A percentile compares a stretch with the other conserved stretches of the same genome.
Evolutionary conservation across 2,888 invertebrate genomes (phyloP).

Genomic region (Drosophila antonietae): DNA sequence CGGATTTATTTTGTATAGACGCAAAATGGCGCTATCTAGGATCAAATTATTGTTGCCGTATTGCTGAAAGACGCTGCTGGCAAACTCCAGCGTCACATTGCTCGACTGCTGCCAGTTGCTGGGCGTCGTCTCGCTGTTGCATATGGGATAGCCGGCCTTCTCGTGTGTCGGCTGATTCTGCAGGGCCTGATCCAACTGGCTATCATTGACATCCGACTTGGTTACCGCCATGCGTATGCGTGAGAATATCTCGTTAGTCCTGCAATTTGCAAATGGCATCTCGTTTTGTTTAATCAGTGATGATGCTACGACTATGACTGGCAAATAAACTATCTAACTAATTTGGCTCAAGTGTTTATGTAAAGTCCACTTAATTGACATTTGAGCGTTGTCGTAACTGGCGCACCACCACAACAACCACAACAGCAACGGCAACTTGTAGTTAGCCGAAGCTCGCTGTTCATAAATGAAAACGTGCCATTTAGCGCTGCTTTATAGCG

Average conservation of each 20-base stretch:
- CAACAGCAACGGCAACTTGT: background rate
- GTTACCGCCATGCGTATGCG: constrained; percentile 77
- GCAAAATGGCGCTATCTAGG: constrained; percentile 82
- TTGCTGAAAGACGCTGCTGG: constrained; percentile 81
- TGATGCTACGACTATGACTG: constrained; percentile 4
- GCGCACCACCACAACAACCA: constrained; percentile 13
- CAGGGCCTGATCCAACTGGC: constrained; percentile 42
- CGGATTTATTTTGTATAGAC: constrained; percentile 82
- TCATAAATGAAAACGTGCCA: constrained; percentile 53
- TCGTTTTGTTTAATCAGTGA: constrained; percentile 24
- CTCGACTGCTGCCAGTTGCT: constrained; percentile 80
- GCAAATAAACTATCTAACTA: constrained; percentile 30
- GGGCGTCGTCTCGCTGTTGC: constrained; percentile 80
- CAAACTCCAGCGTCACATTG: constrained; percentile 82
- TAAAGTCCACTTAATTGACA: constrained; percentile 79
- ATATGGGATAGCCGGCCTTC: constrained; percentile 83
- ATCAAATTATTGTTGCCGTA: constrained; percentile 72
- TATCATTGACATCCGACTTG: constrained; percentile 47
- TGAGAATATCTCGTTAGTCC: constrained; percentile 79
- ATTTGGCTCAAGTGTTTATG: constrained; percentile 77
- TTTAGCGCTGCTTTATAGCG: constrained; percentile 60
- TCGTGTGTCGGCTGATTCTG: constrained; percentile 78
- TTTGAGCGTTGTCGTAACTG: constrained; percentile 65
- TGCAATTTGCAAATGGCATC: constrained; percentile 54
- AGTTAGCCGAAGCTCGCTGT: constrained; percentile 1